Evolutionary conservation across 2,888 invertebrate genomes (phyloP).

Genomic region (Nipponacmea schrenckii): DNA sequence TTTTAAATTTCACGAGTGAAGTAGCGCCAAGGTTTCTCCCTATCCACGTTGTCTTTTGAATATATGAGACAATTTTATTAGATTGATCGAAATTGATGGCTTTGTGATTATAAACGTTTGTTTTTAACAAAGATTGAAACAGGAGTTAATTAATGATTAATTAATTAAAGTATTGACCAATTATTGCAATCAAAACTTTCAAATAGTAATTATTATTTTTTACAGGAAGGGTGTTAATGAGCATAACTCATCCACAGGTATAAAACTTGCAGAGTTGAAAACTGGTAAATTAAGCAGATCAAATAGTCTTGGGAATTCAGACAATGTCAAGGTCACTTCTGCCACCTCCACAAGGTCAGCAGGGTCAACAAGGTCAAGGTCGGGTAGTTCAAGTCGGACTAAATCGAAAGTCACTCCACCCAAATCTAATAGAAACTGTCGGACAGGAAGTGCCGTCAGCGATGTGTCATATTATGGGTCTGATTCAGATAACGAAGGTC

Average conservation of each 20-base stretch:
- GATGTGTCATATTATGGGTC: slow-evolving; percentile 8
- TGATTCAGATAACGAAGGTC: slow-evolving; percentile 10
- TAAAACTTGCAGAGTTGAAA: neutral
- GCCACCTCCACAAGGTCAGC: slow-evolving; percentile 9
- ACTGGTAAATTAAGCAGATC: neutral
- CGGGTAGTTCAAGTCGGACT: slow-evolving; percentile 4
- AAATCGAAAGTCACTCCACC: neutral
- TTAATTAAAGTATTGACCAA: neutral
- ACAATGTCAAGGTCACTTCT: too few species aligned
- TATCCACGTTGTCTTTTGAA: too few species aligned
- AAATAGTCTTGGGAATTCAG: neutral
- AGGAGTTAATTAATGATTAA: neutral
- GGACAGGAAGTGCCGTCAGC: neutral
- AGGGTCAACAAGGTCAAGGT: neutral
- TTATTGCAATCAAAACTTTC: too few species aligned
- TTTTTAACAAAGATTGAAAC: neutral
- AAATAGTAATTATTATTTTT: too few species aligned
- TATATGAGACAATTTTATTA: too few species aligned
- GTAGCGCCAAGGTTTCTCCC: neutral
- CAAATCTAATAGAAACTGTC: neutral
- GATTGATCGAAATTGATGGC: too few species aligned
- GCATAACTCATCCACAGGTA: too few species aligned
- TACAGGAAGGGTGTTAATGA: too few species aligned
- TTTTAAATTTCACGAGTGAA: too few species aligned
- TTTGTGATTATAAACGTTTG: too few species aligned